Evolutionary conservation across 2,888 invertebrate species (phyloP).

Genomic region (Agonopterix alstromeriana): DNA sequence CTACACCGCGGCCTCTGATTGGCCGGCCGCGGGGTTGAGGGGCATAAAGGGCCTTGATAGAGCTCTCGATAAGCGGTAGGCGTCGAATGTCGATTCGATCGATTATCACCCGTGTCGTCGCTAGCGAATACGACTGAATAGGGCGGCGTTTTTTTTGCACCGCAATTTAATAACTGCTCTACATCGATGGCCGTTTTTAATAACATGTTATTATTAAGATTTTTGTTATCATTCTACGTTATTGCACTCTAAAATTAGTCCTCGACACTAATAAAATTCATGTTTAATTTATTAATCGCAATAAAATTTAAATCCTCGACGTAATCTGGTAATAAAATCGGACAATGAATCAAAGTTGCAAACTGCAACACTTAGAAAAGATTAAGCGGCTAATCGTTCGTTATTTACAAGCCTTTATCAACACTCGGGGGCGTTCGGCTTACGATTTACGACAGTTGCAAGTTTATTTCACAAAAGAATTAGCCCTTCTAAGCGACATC

Average conservation of each 20-base stretch:
- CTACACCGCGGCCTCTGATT: slow-evolving; percentile 44
- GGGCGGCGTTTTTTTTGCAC: slow-evolving; percentile 14
- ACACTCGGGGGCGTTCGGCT: slow-evolving; percentile 44
- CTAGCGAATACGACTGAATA: slow-evolving; percentile 17
- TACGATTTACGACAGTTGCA: slow-evolving; percentile 56
- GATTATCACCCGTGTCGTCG: slow-evolving; percentile 54
- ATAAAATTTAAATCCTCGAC: slow-evolving; percentile 20
- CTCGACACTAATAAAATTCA: not conserved
- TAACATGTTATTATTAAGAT: not conserved
- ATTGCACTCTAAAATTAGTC: not conserved
- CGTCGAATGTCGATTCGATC: slow-evolving; percentile 62
- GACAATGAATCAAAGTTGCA: slow-evolving; percentile 49
- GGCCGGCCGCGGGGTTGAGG: slow-evolving; percentile 58
- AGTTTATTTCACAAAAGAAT: slow-evolving; percentile 59
- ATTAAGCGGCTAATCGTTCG: slow-evolving; percentile 53
- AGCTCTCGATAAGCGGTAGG: slow-evolving; percentile 70
- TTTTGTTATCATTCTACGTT: slow-evolving; percentile 1
- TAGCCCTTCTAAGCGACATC: slow-evolving; percentile 65
- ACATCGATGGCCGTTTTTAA: slow-evolving; percentile 9
- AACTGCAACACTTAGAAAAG: slow-evolving; percentile 50
- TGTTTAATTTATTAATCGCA: slow-evolving; percentile 19
- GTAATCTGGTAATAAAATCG: slow-evolving; percentile 49
- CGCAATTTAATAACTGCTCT: slow-evolving; percentile 3
- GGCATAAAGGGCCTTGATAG: slow-evolving; percentile 67
- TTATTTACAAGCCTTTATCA: slow-evolving; percentile 72